Evolutionary conservation across 2,888 invertebrate species (phyloP).

Genomic region (Tiliacea citrago): DNA sequence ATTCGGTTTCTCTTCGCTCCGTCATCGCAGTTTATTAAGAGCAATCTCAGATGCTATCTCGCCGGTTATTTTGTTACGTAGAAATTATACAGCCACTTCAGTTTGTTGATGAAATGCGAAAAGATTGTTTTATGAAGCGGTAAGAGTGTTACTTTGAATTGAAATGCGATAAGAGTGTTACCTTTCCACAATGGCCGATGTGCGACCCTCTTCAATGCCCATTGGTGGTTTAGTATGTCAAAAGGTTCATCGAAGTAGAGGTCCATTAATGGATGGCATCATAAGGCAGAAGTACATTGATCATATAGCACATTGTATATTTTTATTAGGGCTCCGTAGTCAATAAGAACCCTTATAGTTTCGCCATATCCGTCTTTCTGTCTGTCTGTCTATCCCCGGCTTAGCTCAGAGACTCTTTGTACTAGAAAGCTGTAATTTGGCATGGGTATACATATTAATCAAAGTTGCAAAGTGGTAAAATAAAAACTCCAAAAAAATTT

Average conservation of each 20-base stretch:
- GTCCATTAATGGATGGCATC: slow-evolving; percentile 7
- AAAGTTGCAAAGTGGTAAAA: too few relatives aligned
- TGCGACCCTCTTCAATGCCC: slow-evolving; percentile 32
- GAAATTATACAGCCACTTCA: slow-evolving; percentile 48
- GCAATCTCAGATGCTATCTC: slow-evolving; percentile 52
- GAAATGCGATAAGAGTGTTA: slow-evolving; percentile 18
- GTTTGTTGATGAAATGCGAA: slow-evolving; percentile 41
- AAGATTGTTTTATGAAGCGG: slow-evolving; percentile 26
- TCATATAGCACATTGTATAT: neutral
- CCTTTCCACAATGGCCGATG: slow-evolving; percentile 4
- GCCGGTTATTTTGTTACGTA: slow-evolving; percentile 46
- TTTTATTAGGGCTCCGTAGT: too few relatives aligned
- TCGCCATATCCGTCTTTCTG: too few relatives aligned
- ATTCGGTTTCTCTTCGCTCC: slow-evolving; percentile 42
- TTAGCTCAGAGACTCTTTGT: too few relatives aligned
- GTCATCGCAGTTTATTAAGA: slow-evolving; percentile 56
- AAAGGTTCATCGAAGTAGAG: slow-evolving; percentile 12
- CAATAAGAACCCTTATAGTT: too few relatives aligned
- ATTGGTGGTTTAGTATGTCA: slow-evolving; percentile 33
- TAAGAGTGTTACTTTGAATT: too few relatives aligned
- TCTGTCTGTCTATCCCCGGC: too few relatives aligned
- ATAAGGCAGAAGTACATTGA: neutral
- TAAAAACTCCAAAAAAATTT: too few relatives aligned
- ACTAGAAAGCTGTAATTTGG: too few relatives aligned
- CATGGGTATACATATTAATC: too few relatives aligned